Percentiles rank a stretch among this genome's conserved stretches.
phyloP scores from a whole-genome alignment of 2,888 invertebrate species.

The Ephialtes manifestator region DNA sequence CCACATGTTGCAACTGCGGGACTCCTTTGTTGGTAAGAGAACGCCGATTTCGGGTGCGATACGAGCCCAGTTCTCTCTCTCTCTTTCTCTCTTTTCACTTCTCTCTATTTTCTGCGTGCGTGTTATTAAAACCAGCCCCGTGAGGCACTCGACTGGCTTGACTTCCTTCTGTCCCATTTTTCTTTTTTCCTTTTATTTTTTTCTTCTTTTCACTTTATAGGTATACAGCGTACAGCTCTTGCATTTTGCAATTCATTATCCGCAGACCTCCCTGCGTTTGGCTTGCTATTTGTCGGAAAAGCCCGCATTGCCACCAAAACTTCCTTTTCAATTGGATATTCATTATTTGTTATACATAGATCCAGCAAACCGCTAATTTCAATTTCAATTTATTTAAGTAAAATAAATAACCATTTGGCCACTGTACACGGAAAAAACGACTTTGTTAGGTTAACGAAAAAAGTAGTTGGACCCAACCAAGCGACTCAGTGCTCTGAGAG shows the following conservation, averaged over 20 bases:
- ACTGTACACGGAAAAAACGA: too few species aligned
- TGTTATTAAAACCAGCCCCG: slow-evolving; percentile 60
- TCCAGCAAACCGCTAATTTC: too few species aligned
- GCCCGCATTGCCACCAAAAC: slow-evolving; percentile 12
- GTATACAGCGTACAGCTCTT: slow-evolving; percentile 36
- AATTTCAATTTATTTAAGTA: too few species aligned
- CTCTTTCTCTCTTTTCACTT: slow-evolving; percentile 43
- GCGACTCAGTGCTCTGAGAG: too few species aligned
- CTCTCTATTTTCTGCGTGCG: slow-evolving; percentile 46
- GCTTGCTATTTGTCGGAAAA: slow-evolving; percentile 1
- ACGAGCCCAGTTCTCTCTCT: slow-evolving; percentile 43
- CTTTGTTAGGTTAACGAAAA: too few species aligned
- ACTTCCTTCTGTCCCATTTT: slow-evolving; percentile 50
- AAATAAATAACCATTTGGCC: too few species aligned
- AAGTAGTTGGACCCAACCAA: too few species aligned
- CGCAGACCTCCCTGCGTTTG: not conserved
- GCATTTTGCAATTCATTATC: slow-evolving; percentile 48
- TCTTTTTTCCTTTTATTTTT: slow-evolving; percentile 25
- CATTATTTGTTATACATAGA: not conserved
- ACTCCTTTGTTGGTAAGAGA: slow-evolving; percentile 68
- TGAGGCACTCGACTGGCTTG: slow-evolving; percentile 61
- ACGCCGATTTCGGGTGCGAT: slow-evolving; percentile 67
- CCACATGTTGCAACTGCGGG: slow-evolving; percentile 82
- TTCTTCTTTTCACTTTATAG: not conserved
- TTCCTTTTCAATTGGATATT: slow-evolving; percentile 21